A percentile compares a stretch with the other conserved stretches of the same genome.
These are phyloP conservation scores for Mus spicilegus DNA, from an alignment of 2,113 vertebrate species.

Conservation along the genomic window DNA sequence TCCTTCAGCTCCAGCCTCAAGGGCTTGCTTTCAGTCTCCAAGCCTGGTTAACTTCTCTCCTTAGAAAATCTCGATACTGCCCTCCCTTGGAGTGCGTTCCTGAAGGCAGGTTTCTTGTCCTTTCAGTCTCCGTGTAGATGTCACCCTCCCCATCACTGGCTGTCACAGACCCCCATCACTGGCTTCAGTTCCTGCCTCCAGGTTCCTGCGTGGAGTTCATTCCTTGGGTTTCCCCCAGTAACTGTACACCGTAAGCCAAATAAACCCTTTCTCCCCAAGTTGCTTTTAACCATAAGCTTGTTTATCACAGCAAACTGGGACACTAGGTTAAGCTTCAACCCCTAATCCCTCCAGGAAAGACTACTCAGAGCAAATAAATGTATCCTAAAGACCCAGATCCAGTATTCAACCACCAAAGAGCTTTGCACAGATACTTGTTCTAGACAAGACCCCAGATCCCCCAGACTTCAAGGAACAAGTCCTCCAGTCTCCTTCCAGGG, in stretches of 20 bases:
- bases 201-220: not conserved
- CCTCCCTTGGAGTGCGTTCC: not conserved
- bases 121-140: accelerated
- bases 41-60: not conserved
- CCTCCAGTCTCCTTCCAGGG: not conserved
- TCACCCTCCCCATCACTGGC: not conserved
- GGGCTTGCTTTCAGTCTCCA: not conserved
- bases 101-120: not conserved
- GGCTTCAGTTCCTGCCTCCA: not conserved
- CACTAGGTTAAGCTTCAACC: not conserved
- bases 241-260: not conserved
- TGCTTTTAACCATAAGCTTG: not conserved
- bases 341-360: not conserved
- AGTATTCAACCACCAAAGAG: too few species aligned
- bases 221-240: not conserved
- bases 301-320: not conserved
- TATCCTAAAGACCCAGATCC: not conserved
- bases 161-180: not conserved
- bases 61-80: not conserved
- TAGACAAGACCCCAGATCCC: not conserved
- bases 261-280: not conserved
- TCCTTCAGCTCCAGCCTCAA: not conserved
- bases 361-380: not conserved
- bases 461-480: not conserved
- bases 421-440: not conserved